Percentiles rank a stretch among this genome's conserved stretches.
phyloP scores from a whole-genome alignment of 2,888 invertebrate species.

The Lycophotia porphyrea region DNA sequence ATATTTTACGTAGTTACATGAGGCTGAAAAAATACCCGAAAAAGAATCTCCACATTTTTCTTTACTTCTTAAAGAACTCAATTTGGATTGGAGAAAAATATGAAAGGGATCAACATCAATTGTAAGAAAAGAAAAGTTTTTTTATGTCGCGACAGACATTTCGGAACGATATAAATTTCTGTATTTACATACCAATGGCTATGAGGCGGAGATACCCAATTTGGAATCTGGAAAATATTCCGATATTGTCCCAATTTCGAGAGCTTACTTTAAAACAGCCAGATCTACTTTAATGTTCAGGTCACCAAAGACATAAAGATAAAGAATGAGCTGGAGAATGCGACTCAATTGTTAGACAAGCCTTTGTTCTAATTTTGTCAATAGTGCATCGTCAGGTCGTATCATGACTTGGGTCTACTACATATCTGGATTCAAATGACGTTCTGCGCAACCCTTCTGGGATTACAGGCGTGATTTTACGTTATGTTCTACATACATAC shows the following conservation, averaged over 20 bases:
- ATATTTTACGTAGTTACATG: conserved; percentile 37
- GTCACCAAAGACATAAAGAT: background rate
- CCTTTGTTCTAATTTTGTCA: background rate
- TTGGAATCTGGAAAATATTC: conserved; percentile 57
- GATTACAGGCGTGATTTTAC: too few relatives aligned
- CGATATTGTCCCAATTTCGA: conserved; percentile 45
- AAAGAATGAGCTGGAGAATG: background rate
- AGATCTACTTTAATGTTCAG: conserved; percentile 9
- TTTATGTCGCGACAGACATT: conserved; percentile 56
- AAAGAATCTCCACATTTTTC: conserved; percentile 41
- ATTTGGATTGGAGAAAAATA: conserved; percentile 62
- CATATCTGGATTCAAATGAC: too few relatives aligned
- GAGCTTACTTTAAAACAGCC: conserved; percentile 38
- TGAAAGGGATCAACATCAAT: conserved; percentile 68
- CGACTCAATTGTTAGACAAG: background rate
- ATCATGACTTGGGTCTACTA: background rate
- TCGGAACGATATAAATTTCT: conserved; percentile 61
- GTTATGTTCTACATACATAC: background rate
- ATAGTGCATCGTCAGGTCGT: background rate
- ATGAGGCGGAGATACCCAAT: conserved; percentile 59
- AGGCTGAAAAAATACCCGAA: conserved; percentile 25
- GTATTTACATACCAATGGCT: conserved; percentile 67
- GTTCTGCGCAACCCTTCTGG: too few relatives aligned
- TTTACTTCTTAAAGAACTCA: conserved; percentile 57
- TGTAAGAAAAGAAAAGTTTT: conserved; percentile 64